These are phyloP conservation scores for Eurypyga helias DNA, from an alignment of 2,113 vertebrate genomes.

Conservation along the genomic window DNA sequence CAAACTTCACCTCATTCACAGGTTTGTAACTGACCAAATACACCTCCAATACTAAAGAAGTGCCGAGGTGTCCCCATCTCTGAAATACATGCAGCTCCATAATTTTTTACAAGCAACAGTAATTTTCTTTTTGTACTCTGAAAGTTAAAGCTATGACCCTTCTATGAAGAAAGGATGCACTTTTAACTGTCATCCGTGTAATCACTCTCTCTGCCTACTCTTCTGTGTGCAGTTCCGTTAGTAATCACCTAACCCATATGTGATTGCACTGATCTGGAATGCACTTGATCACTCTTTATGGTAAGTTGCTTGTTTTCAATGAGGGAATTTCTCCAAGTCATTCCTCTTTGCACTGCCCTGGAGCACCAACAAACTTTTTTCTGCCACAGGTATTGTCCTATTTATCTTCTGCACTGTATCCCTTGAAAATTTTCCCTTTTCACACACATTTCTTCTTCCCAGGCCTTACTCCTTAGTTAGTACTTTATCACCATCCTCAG, in stretches of 20 bases:
- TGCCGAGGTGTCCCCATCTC: background rate
- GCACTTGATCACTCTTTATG: background rate
- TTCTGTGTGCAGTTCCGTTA: background rate
- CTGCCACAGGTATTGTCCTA: background rate
- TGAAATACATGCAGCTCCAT: background rate
- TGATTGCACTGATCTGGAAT: background rate
- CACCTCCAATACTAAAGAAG: background rate
- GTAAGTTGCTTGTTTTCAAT: background rate
- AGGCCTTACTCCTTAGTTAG: background rate
- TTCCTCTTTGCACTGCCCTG: background rate
- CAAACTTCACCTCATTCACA: background rate
- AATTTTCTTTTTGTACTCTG: background rate
- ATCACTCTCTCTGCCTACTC: background rate
- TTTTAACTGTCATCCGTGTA: background rate
- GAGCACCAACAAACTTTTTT: background rate
- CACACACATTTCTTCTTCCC: background rate
- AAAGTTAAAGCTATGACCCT: background rate
- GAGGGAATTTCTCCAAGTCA: background rate
- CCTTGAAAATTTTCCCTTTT: background rate
- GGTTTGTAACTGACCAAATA: background rate
- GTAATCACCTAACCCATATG: background rate
- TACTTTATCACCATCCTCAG: background rate
- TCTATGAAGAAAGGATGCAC: background rate
- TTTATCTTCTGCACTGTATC: background rate
- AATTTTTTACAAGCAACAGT: background rate